These are phyloP conservation scores for Rapana venosa DNA, from an alignment of 2,888 invertebrate genomes.

Conservation along the genomic window DNA sequence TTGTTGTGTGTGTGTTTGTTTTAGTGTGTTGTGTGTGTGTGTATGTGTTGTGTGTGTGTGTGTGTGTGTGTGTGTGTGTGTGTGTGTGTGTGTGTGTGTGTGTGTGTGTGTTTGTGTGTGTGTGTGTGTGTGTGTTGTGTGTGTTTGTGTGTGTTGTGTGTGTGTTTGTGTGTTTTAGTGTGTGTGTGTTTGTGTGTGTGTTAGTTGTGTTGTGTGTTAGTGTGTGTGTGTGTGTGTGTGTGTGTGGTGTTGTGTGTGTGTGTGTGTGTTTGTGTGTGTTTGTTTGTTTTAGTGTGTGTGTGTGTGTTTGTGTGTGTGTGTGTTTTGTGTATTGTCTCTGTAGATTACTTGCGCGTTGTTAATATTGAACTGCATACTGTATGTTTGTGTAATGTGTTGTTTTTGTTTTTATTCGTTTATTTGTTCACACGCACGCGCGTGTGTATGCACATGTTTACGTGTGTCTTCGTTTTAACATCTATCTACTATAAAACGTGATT, in stretches of 20 bases:
- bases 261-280: neutral
- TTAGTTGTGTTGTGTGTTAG: neutral
- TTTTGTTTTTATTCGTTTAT: too few species aligned
- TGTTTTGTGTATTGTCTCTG: too few species aligned
- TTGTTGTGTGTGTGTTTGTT: neutral
- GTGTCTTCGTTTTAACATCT: too few species aligned
- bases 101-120: conserved; percentile 12
- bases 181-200: neutral
- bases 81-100: neutral
- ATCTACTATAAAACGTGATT: too few species aligned
- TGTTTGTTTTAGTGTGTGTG: neutral
- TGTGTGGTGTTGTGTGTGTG: neutral
- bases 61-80: neutral
- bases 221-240: neutral
- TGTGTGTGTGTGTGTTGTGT: conserved; percentile 18
- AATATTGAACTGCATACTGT: too few species aligned
- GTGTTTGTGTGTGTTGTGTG: neutral
- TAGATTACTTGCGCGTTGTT: too few species aligned
- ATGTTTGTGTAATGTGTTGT: too few species aligned
- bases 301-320: neutral
- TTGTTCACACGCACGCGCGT: too few species aligned
- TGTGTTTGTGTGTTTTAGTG: conserved; percentile 18
- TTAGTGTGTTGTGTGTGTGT: neutral
- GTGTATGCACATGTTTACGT: too few species aligned
- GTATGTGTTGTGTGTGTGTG: neutral